phyloP scores from a whole-genome alignment of 1,140 invertebrate genomes.

The Drosophila obscura region DNA sequence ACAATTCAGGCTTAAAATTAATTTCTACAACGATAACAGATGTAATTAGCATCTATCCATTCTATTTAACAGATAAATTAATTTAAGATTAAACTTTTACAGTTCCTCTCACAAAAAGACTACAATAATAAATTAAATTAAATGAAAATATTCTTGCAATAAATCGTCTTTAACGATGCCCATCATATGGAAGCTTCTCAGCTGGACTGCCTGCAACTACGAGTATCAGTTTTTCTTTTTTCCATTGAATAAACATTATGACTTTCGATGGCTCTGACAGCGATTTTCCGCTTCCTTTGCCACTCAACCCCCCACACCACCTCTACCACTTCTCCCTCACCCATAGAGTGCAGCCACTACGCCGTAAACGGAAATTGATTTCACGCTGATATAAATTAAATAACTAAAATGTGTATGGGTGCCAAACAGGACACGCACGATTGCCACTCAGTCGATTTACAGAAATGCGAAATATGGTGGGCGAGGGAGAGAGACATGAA shows the following conservation, averaged over 20 bases:
- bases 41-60: too few species aligned
- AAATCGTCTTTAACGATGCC: too few species aligned
- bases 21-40: too few species aligned
- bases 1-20: too few species aligned
- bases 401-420: conserved; percentile 19
- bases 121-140: too few species aligned
- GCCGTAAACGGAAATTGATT: conserved; percentile 39
- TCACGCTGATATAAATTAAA: conserved; percentile 34
- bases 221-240: conserved; percentile 2
- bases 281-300: conserved; percentile 10
- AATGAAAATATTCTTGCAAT: too few species aligned
- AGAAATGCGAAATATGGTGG: not conserved
- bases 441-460: conserved; percentile 23
- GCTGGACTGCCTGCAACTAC: too few species aligned
- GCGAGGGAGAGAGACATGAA: too few species aligned
- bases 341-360: not conserved
- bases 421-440: conserved; percentile 7
- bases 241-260: conserved; percentile 30
- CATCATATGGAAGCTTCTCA: too few species aligned
- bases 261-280: conserved; percentile 12
- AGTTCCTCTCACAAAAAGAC: too few species aligned
- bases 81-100: too few species aligned
- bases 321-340: not conserved
- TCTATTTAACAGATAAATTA: too few species aligned
- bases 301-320: not conserved